Conservation (phyloP, 2,888 invertebrate species). For the Incurvaria masculella region DNA sequence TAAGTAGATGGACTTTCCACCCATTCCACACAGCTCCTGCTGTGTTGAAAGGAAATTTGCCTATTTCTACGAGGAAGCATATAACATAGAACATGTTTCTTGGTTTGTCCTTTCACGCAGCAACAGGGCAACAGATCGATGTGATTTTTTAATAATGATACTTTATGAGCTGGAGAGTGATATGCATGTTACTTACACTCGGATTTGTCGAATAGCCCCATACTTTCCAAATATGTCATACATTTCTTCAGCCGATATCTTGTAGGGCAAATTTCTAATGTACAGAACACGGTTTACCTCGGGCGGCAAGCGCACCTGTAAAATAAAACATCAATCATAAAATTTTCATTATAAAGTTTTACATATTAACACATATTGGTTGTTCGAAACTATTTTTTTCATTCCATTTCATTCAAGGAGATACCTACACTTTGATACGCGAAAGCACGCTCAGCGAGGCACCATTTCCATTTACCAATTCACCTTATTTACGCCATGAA, state of each 20-base stretch:
- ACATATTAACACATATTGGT: conserved; percentile 9
- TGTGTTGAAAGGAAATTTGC: too few relatives aligned
- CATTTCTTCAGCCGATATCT: conserved; percentile 99
- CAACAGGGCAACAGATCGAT: too few relatives aligned
- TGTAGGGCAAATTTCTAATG: conserved; percentile 96
- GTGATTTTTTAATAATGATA: too few relatives aligned
- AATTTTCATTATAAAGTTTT: conserved; percentile 12
- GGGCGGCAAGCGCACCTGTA: conserved; percentile 94
- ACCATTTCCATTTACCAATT: conserved; percentile 9
- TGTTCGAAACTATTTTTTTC: conserved; percentile 12
- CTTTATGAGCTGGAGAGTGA: too few relatives aligned
- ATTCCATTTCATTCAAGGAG: conserved; percentile 10
- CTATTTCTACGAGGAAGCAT: too few relatives aligned
- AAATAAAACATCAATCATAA: conserved; percentile 16
- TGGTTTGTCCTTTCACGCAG: too few relatives aligned
- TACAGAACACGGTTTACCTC: conserved; percentile 98
- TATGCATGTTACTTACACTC: conserved; percentile 87
- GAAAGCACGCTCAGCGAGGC: conserved; percentile 7
- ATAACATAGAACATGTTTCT: too few relatives aligned
- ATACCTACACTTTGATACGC: conserved; percentile 4
- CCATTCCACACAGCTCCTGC: too few relatives aligned
- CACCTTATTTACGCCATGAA: conserved; percentile 10
- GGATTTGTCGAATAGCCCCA: conserved; percentile 97
- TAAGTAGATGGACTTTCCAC: too few relatives aligned
- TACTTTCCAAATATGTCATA: conserved; percentile 99